Evolutionary conservation across 2,113 vertebrate species (phyloP).

Genomic region (Camelus dromedarius): DNA sequence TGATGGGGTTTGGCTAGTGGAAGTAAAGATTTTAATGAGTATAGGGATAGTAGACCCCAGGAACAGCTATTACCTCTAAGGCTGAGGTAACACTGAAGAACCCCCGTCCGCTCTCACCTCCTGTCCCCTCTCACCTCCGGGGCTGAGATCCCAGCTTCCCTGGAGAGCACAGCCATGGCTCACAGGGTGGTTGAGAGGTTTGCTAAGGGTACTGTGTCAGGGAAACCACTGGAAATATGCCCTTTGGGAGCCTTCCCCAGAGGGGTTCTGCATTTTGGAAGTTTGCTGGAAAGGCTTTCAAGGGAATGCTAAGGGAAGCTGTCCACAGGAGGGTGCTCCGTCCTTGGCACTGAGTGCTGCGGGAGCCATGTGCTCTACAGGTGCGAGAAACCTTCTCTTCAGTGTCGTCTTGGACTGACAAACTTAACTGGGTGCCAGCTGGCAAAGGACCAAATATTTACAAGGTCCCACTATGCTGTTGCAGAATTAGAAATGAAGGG

Average conservation of each 20-base stretch:
- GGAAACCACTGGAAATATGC: not conserved
- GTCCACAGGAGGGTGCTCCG: not conserved
- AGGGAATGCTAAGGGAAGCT: not conserved
- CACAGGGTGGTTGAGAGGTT: not conserved
- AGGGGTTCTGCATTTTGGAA: not conserved
- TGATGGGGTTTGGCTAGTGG: not conserved
- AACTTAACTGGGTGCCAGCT: not conserved
- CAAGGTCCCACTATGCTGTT: no score
- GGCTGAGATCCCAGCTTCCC: not conserved
- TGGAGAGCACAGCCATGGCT: not conserved
- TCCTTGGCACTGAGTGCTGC: not conserved
- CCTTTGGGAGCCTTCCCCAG: not conserved
- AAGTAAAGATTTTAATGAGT: not conserved
- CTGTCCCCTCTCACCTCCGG: accelerated
- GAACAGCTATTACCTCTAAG: not conserved
- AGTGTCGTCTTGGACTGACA: not conserved
- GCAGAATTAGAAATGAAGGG: not conserved
- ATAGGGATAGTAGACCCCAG: not conserved
- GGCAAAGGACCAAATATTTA: not conserved
- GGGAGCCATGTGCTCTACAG: accelerated
- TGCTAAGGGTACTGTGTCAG: not conserved
- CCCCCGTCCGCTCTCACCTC: accelerated
- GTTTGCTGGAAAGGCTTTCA: not conserved
- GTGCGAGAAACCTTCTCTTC: not conserved
- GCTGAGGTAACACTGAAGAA: not conserved